Base-by-base conservation (phyloP, 2,797 vertebrate species). In the Thripadectes ignobilis region DNA sequence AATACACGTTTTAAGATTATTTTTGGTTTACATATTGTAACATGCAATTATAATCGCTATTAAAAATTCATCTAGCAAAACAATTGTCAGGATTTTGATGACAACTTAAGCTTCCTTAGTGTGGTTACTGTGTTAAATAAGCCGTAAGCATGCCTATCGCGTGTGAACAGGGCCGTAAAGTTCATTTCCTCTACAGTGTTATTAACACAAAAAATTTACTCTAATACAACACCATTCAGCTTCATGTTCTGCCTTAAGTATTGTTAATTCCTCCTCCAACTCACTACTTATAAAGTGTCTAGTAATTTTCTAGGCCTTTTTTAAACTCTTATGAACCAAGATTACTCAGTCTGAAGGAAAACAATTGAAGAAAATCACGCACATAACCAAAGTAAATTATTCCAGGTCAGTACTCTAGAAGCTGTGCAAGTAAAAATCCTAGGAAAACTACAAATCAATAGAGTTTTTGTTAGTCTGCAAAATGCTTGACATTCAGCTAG, bases 161-260 rank as follows among this genome's bases (percentile, higher is more conserved):
- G 21, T 62, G 81, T 74, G 71, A 93, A 73, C 63, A 57, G 54
- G 66, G 68, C 77, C 6, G 0, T 71, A 55, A 89, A 82, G 82
- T 81, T 92, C 76, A 77, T 82, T 94, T 88, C 91, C 93, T 95
- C 68, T n/a, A 55, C 43, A 57, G 36, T 9, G 32, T 12, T 84
- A 80, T 32, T 72, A 93, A 92, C 67, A 71, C 43, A 38, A 32
- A 36, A 95, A 92, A 54, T 27, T 76, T 15, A 43, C 22, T 58
- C 77, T 26, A 65, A 23, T 14, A 3, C 71, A 69, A 58, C 57
- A 67, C 67, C 10, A 58, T 48, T 82, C 59, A 81, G 49, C 39
- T 73, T 73, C 39, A 45, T 2, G 7, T 66, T 75, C 66, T 81
- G 30, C 3, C 12, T 61, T 29, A 54, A 52, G 62, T 63, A 49